A percentile compares a stretch with the other conserved stretches of the same genome.
Conservation (phyloP, 2,797 vertebrate genomes). For the Bothrops alternatus region DNA sequence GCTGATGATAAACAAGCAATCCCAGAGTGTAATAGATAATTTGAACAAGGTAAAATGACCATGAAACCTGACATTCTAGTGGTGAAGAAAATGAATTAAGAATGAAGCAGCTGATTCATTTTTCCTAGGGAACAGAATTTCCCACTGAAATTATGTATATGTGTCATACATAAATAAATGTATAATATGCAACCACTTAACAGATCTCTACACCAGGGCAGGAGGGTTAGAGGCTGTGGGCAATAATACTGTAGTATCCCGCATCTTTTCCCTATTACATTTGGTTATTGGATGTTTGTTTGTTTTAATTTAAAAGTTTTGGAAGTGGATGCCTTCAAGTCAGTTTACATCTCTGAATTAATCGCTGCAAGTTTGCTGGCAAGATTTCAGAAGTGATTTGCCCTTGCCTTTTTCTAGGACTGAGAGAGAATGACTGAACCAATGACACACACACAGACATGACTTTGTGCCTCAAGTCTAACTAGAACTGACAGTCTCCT, state of each 20-base stretch:
- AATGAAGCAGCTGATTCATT: neutral
- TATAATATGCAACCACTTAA: neutral
- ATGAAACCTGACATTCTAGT: slow-evolving; percentile 3
- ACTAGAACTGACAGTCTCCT: neutral
- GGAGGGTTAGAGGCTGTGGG: neutral
- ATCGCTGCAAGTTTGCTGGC: neutral
- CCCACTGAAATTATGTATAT: neutral
- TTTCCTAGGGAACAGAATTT: neutral
- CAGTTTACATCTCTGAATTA: neutral
- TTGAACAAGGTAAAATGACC: slow-evolving; percentile 12
- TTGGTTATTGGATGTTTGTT: neutral
- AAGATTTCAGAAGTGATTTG: neutral
- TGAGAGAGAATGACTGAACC: neutral
- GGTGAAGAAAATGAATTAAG: slow-evolving; percentile 2
- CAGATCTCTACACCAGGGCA: neutral
- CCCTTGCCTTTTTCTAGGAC: neutral
- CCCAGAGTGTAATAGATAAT: slow-evolving; percentile 3
- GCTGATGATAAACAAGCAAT: slow-evolving; percentile 1
- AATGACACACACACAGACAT: neutral
- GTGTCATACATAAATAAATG: neutral
- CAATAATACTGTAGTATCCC: neutral
- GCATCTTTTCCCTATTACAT: neutral
- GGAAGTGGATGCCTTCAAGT: neutral
- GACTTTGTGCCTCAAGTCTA: neutral
- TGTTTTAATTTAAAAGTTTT: neutral